Percentiles rank a stretch among this genome's conserved stretches.
Conservation (phyloP, 1,140 invertebrate genomes). For the Callitettix versicolor region DNA sequence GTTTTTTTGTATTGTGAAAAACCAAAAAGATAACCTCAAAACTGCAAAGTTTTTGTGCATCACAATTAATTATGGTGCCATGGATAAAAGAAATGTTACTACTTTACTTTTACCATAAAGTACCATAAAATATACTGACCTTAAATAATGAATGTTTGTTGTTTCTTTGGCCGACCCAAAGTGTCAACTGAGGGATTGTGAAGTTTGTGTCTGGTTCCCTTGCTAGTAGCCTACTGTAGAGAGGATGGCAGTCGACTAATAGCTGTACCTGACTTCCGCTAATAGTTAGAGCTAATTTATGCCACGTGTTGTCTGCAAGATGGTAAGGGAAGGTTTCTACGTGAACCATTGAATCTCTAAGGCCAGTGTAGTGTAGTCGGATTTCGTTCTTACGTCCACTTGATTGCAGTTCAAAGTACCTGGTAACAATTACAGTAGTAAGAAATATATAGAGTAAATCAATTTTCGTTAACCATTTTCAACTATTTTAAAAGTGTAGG, state of each 20-base stretch:
- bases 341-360: constrained; percentile 48
- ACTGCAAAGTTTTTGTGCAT: no score
- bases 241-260: constrained; percentile 72
- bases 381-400: constrained; percentile 78
- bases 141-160: constrained; percentile 76
- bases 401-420: constrained; percentile 83
- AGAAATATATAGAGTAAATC: no score
- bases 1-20: no score
- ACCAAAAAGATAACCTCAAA: no score
- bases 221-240: constrained; percentile 59
- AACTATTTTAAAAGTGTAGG: no score
- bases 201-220: constrained; percentile 61
- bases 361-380: constrained; percentile 54
- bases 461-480: no score
- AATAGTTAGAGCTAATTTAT: constrained; percentile 37
- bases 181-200: constrained; percentile 52
- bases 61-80: no score
- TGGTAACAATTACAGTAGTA: no score
- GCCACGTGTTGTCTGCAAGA: constrained; percentile 76
- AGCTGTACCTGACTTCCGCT: constrained; percentile 57
- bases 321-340: constrained; percentile 78
- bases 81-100: no score
- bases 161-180: constrained; percentile 82
- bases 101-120: no score
- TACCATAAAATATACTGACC: no score